phyloP scores from a whole-genome alignment of 2,113 vertebrate genomes.

The Ceratotherium simum region DNA sequence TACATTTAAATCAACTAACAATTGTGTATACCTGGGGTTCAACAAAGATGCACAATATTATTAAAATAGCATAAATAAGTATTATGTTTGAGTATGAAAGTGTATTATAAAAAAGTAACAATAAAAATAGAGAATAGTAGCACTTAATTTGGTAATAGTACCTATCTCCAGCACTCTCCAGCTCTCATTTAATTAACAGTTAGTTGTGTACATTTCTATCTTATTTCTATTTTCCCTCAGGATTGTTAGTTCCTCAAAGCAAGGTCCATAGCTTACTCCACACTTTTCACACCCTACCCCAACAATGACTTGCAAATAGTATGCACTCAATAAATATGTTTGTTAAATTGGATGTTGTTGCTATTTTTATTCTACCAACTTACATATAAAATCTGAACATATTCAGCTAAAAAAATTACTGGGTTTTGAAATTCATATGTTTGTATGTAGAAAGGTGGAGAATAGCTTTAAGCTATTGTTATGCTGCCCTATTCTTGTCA shows the following conservation, averaged over 20 bases:
- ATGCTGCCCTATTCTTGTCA: conserved; percentile 30
- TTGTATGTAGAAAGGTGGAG: neutral
- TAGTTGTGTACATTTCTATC: neutral
- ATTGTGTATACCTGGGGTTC: neutral
- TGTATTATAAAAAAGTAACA: neutral
- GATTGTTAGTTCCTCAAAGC: neutral
- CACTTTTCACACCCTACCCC: neutral
- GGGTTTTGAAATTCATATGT: conserved; percentile 50
- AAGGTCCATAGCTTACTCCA: neutral
- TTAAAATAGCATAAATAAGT: conserved; percentile 50
- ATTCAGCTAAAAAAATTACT: neutral
- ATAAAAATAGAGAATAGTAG: neutral
- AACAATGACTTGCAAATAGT: neutral
- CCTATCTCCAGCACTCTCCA: neutral
- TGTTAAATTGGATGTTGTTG: conserved; percentile 37
- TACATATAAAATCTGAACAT: neutral
- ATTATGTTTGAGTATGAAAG: neutral
- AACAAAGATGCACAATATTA: neutral
- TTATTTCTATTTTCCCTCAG: neutral
- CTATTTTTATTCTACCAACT: conserved; percentile 41
- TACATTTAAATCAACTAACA: conserved; percentile 1
- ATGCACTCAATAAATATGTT: conserved; percentile 13
- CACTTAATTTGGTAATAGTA: neutral
- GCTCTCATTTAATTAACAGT: conserved; percentile 16
- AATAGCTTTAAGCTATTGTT: conserved; percentile 64